Evolutionary conservation across 2,113 vertebrate species (phyloP).

Genomic region (Mus spicilegus): DNA sequence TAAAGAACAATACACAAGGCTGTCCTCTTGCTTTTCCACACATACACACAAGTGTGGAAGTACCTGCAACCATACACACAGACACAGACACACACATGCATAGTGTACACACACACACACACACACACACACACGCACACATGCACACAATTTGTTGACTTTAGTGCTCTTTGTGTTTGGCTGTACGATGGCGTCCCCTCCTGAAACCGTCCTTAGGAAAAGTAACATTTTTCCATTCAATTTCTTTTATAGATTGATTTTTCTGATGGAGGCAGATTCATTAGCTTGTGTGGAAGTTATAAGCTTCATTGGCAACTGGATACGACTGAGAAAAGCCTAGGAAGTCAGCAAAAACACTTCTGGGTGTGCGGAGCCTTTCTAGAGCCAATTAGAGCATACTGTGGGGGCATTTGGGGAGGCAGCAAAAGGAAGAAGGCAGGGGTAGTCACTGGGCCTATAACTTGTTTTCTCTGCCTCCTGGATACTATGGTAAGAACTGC

Average conservation of each 20-base stretch:
- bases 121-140: not conserved
- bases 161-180: not conserved
- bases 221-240: not conserved
- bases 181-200: not conserved
- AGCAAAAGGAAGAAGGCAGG: not conserved
- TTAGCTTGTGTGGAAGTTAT: not conserved
- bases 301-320: not conserved
- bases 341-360: not conserved
- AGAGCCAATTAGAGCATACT: not conserved
- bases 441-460: not conserved
- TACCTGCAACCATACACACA: not conserved
- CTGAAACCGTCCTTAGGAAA: not conserved
- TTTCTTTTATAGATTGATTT: not conserved
- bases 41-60: not conserved
- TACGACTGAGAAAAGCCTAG: not conserved
- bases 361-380: not conserved
- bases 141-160: not conserved
- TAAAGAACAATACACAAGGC: not conserved
- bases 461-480: not conserved
- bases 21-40: not conserved
- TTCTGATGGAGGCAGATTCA: not conserved
- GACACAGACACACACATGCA: not conserved
- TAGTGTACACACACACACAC: too few relatives aligned
- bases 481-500: not conserved
- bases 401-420: not conserved